Evolutionary conservation across 2,797 vertebrate species (phyloP).

Genomic region (Sparidentex hasta): DNA sequence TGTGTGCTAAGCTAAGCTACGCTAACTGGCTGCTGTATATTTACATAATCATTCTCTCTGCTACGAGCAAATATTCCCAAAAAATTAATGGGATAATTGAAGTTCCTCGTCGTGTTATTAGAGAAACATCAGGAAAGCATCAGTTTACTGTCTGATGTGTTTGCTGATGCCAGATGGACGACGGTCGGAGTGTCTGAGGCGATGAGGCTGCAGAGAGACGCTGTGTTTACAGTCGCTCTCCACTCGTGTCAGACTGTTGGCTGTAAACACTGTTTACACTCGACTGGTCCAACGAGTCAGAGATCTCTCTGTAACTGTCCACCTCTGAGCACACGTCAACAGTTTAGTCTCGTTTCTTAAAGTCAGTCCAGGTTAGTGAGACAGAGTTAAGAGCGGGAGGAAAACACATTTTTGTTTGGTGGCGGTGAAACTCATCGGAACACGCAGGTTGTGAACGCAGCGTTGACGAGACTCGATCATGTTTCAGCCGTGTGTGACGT

Average conservation of each 20-base stretch:
- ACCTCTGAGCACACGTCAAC: not conserved
- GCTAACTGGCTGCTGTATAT: not conserved
- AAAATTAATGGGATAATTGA: too few species aligned
- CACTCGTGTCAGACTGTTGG: constrained; percentile 7
- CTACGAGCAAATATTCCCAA: too few species aligned
- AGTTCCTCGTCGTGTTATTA: not conserved
- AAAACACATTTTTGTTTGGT: not conserved
- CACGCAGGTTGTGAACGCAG: not conserved
- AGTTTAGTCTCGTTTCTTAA: not conserved
- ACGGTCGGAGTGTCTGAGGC: not conserved
- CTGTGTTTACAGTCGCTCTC: constrained; percentile 11
- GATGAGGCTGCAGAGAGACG: not conserved
- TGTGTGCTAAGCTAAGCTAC: not conserved
- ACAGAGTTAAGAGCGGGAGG: not conserved
- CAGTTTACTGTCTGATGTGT: too few species aligned
- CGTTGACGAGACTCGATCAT: not conserved
- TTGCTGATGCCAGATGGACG: too few species aligned
- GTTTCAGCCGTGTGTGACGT: constrained; percentile 15
- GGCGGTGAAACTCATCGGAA: not conserved
- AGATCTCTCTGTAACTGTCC: not conserved
- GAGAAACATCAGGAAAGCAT: not conserved
- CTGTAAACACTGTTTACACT: constrained; percentile 25
- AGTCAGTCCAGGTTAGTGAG: not conserved
- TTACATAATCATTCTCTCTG: too few species aligned
- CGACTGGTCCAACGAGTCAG: constrained; percentile 2